Evolutionary conservation across 2,888 invertebrate species (phyloP).

Genomic region (Euspilapteryx auroguttella): DNA sequence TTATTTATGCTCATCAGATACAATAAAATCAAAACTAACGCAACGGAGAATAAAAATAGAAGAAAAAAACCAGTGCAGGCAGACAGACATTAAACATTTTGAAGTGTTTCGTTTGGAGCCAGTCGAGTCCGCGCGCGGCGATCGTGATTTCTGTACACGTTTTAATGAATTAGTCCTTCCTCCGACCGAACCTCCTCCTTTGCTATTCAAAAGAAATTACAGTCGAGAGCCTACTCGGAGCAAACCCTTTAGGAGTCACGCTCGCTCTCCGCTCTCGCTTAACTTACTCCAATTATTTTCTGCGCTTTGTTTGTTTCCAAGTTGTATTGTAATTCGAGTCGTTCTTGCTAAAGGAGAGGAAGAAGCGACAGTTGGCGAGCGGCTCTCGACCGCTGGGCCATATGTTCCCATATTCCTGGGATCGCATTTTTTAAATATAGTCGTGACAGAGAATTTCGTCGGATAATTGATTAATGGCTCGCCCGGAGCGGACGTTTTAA

Average conservation of each 20-base stretch:
- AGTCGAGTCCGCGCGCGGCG: constrained; percentile 21
- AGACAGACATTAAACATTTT: constrained; percentile 18
- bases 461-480: constrained; percentile 52
- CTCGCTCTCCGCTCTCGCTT: constrained; percentile 44
- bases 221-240: constrained; percentile 41
- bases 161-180: constrained; percentile 49
- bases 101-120: constrained; percentile 24
- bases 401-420: constrained; percentile 24
- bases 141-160: constrained; percentile 47
- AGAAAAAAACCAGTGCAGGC: constrained; percentile 9
- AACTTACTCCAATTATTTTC: constrained; percentile 48
- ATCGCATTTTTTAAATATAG: constrained; percentile 33
- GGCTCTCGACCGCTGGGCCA: constrained; percentile 28
- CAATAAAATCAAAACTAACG: too few relatives aligned
- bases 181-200: constrained; percentile 30
- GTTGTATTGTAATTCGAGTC: constrained; percentile 10
- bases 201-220: constrained; percentile 51
- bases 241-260: constrained; percentile 52
- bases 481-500: constrained; percentile 47
- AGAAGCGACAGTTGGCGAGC: constrained; percentile 51
- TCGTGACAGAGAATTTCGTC: constrained; percentile 38
- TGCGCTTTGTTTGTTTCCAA: constrained; percentile 30
- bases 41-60: not conserved
- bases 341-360: constrained; percentile 38
- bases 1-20: too few relatives aligned